Conservation (phyloP, 2,113 vertebrate genomes). For the Campylomormyrus numenius region DNA sequence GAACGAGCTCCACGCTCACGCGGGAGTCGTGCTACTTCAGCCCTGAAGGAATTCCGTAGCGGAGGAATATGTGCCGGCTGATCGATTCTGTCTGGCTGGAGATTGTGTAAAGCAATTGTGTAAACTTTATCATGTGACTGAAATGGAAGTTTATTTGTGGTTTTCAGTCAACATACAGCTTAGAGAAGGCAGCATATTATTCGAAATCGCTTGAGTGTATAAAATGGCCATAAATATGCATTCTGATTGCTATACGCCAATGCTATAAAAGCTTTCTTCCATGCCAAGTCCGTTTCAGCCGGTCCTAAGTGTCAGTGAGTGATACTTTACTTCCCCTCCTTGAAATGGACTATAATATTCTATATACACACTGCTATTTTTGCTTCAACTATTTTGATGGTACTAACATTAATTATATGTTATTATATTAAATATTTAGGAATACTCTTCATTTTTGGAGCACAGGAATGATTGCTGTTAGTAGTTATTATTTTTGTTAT, state of each 20-base stretch:
- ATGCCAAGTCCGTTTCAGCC: not conserved
- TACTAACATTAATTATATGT: not conserved
- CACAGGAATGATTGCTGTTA: not conserved
- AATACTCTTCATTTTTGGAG: not conserved
- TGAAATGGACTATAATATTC: not conserved
- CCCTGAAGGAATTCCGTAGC: not conserved
- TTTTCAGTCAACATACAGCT: not conserved
- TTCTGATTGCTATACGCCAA: not conserved
- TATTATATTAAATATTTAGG: not conserved
- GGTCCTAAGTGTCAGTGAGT: not conserved
- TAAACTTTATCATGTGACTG: not conserved
- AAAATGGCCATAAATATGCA: not conserved
- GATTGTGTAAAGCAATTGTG: not conserved
- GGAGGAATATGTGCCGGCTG: not conserved
- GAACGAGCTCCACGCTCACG: no score
- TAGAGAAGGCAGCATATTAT: not conserved
- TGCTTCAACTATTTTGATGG: not conserved
- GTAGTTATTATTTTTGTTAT: not conserved
- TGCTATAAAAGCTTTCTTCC: not conserved
- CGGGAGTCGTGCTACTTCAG: conserved; percentile 31
- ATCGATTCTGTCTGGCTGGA: not conserved
- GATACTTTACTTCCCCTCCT: not conserved
- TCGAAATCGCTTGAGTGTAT: not conserved
- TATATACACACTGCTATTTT: not conserved
- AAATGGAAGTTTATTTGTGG: not conserved